Evolutionary conservation across 1,140 invertebrate species (phyloP), one percentile per base, ranked within the genome.

Genomic region (Trypoxylus dichotomus): DNA sequence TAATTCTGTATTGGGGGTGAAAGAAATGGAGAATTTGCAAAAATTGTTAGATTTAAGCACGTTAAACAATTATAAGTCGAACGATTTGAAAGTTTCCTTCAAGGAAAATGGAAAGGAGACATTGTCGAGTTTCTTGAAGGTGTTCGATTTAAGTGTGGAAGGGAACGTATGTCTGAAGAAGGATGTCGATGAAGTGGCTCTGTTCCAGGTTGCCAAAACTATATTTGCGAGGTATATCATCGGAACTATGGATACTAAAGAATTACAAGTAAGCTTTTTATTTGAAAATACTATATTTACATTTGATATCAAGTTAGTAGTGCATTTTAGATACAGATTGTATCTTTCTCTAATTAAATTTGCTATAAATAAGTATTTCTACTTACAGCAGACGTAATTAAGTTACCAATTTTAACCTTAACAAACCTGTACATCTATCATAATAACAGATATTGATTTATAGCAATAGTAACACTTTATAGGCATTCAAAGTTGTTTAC

Each of bases 151-250:
- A 77, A 87, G 87, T n/a, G 82, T 82, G 43, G 78, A 81, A 74
- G 81, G 82, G 63, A 81, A 83, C 25, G 84, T 88, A 2, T 78
- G 75, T 47, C 81, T 89, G 72, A 89, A 88, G 83, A 37, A 82
- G 25, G 85, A 87, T 77, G 74, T 86, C 27, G 82, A 86, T 1
- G 81, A 85, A 19, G 84, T 87, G 76, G 83, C 85, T 78, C 76
- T 88, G 0, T 87, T 85, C 81, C 85, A 86, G 84, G 79, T 87
- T 85, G 90, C 91, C 58, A 87, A 89, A 81, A 83, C 91, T 77
- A 87, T 93, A 54, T 93, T 90, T 81, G 88, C 90, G 82, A 88
- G 90, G 19, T 89, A 90, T 80, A 89, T 92, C 3, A 47, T 5
- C 8, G 32, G 41, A 15, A 43, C 7, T 54, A 47, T 75, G n/a